These are phyloP conservation scores for Recurvirostra avosetta DNA, from an alignment of 2,113 vertebrate species.

Conservation along the genomic window DNA sequence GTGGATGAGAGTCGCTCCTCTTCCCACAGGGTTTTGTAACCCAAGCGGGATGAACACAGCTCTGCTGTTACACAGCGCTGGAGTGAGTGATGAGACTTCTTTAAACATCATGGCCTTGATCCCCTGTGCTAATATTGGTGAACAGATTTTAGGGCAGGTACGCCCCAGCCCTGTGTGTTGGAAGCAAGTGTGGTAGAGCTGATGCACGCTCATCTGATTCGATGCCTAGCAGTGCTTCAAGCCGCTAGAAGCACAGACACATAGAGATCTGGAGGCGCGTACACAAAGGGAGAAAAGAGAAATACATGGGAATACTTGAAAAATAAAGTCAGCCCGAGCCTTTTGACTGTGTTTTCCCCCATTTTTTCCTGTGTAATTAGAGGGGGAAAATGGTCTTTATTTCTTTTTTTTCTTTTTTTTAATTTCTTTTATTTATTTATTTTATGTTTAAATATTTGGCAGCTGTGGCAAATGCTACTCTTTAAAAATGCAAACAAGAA, in stretches of 20 bases:
- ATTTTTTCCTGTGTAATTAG: background rate
- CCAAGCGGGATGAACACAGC: background rate
- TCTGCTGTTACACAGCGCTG: background rate
- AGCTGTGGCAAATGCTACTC: background rate
- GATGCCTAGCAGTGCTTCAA: background rate
- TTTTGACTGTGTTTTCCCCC: background rate
- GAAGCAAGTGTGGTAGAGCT: background rate
- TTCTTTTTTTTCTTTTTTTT: too few species aligned
- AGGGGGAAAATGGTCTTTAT: background rate
- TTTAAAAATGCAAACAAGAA: background rate
- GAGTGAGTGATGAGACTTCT: background rate
- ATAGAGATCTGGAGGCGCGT: background rate
- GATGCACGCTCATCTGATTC: background rate
- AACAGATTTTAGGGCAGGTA: background rate
- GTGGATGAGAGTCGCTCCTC: background rate
- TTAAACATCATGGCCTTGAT: accelerated
- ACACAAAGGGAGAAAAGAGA: background rate
- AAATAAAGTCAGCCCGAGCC: background rate
- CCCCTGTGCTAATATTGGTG: background rate
- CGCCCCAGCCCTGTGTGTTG: background rate
- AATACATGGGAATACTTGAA: background rate
- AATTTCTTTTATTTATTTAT: too few species aligned
- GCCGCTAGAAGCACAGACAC: background rate
- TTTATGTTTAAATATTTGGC: background rate
- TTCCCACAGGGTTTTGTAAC: background rate